Conservation (phyloP, 1,140 invertebrate species). For the Lamellibrachia luymesi region DNA sequence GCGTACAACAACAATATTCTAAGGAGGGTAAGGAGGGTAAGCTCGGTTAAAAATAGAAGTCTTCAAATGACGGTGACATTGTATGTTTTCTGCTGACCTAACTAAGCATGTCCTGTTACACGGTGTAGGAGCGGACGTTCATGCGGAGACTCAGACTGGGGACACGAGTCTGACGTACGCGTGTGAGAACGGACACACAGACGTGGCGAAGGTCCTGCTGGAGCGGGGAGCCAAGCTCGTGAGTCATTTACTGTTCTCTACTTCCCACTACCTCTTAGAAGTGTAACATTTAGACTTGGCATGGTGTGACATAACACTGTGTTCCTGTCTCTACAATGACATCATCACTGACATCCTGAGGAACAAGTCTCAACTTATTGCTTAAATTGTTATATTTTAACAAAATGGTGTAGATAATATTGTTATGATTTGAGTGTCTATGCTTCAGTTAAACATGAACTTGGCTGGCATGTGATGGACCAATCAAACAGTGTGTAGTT, state of each 20-base stretch:
- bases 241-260: conserved; percentile 23
- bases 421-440: not conserved
- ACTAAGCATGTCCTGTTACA: not conserved
- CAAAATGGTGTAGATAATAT: too few relatives aligned
- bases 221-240: conserved; percentile 56
- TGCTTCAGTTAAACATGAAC: not conserved
- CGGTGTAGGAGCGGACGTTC: conserved; percentile 78
- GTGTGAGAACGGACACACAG: conserved; percentile 96
- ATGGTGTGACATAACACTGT: not conserved
- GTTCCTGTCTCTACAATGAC: not conserved
- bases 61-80: not conserved
- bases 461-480: not conserved
- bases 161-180: conserved; percentile 98
- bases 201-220: conserved; percentile 84
- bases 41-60: not conserved
- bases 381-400: not conserved
- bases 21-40: not conserved
- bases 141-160: conserved; percentile 95
- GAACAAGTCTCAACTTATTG: not conserved
- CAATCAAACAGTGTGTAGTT: not conserved
- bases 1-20: too few relatives aligned
- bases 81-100: not conserved
- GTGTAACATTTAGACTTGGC: not conserved
- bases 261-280: not conserved
- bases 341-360: not conserved